Evolutionary conservation across 2,113 vertebrate species (phyloP).

Genomic region (Symphodus melops): DNA sequence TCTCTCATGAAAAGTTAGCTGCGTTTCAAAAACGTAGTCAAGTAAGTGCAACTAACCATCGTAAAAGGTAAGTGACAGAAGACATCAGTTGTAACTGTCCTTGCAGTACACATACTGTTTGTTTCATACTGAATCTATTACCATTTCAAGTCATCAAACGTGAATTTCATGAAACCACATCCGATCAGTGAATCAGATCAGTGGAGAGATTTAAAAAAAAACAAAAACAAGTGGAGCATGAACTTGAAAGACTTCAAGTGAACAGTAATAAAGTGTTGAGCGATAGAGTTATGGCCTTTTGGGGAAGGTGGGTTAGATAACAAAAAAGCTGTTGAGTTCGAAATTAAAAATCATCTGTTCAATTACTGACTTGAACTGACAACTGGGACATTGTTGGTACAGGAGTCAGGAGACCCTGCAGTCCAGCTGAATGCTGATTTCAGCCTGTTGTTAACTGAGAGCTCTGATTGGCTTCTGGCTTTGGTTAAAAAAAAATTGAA

Average conservation of each 20-base stretch:
- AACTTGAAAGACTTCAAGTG: conserved; percentile 11
- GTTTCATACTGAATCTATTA: too few relatives aligned
- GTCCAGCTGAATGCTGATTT: too few relatives aligned
- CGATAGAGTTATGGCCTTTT: conserved; percentile 22
- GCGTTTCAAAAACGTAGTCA: too few relatives aligned
- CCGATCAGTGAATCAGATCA: conserved; percentile 26
- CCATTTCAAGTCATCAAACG: conserved; percentile 20
- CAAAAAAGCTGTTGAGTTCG: conserved; percentile 19
- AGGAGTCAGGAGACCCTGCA: neutral
- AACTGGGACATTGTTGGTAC: neutral
- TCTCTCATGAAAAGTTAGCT: too few relatives aligned
- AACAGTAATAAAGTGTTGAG: conserved; percentile 11
- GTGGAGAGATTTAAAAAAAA: neutral
- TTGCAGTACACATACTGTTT: too few relatives aligned
- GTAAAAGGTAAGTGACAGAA: too few relatives aligned
- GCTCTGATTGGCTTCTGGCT: neutral
- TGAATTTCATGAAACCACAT: conserved; percentile 29
- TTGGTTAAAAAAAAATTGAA: too few relatives aligned
- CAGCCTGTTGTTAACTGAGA: neutral
- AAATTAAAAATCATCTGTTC: conserved; percentile 22
- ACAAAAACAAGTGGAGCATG: conserved; percentile 1
- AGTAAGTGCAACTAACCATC: too few relatives aligned
- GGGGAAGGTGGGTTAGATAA: neutral
- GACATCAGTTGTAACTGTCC: too few relatives aligned
- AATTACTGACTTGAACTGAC: neutral